Base-by-base conservation (phyloP, 2,113 vertebrate species). In the Pteronura brasiliensis region DNA sequence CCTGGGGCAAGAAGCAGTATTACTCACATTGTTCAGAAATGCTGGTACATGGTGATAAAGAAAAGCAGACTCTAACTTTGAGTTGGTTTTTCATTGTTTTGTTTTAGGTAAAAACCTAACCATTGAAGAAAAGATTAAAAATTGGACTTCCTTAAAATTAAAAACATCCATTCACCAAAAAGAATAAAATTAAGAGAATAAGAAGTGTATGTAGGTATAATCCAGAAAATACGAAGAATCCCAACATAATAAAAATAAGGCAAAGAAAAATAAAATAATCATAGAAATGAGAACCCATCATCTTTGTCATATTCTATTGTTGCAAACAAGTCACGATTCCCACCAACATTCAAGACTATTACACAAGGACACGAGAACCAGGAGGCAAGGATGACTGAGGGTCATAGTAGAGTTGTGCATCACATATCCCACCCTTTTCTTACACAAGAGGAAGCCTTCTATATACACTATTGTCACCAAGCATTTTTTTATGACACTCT, bases 181-280 rank as follows among this genome's bases (percentile, higher is more conserved):
- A 76, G 27, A 90, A 82, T 88, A 86, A 82, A 87, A 52, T 52
- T 85, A 69, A 77, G n/a, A 69, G 7, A 71, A 31, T 61, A n/a
- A 63, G 83, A 91, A 82, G 65, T 79, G 36, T 36, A 65, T 17
- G 6, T 67, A 55, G 21, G 59, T 34, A n/a, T 80, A 87, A 93
- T 57, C 21, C 72, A 79, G 55, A 49, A 81, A 42, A 67, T 57
- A 42, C 42, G 31, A 65, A 49, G 31, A 36, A 65, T 0, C 15
- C 11, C 21, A 59, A 59, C 17, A 61, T 57, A 3, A 31, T 82
- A 88, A 65, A 65, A 65, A 67, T 52, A 83, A 83, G 21, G n/a
- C 69, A 77, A 84, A 93, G 44, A n/a, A 65, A 83, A 74, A 82
- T 71, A 69, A 61, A 44, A 59, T 23, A 71, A 71, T 82, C 18